Conservation (phyloP, 2,888 invertebrate genomes). For the Limnephilus auricula region DNA sequence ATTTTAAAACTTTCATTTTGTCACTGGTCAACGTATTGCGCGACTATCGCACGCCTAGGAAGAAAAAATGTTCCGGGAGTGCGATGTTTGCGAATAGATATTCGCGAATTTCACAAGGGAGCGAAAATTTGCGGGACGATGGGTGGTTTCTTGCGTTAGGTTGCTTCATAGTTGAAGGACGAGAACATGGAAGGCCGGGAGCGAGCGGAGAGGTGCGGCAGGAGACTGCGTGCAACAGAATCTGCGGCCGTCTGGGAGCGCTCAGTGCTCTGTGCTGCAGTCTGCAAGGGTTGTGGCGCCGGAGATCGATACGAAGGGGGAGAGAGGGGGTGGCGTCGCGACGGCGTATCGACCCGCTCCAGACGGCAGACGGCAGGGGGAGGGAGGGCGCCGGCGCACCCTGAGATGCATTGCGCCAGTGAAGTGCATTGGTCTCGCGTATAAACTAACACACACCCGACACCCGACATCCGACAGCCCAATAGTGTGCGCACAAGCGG, state of each 20-base stretch:
- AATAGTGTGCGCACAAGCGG: background rate
- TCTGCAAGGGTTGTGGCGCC: conserved; percentile 39
- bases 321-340: conserved; percentile 45
- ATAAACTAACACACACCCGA: conserved; percentile 17
- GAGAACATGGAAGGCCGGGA: conserved; percentile 22
- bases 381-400: conserved; percentile 46
- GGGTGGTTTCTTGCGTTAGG: background rate
- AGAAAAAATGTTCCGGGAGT: conserved; percentile 48
- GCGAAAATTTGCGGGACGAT: background rate
- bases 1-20: conserved; percentile 7
- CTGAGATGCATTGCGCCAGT: conserved; percentile 51
- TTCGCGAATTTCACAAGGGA: conserved; percentile 20
- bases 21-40: conserved; percentile 12
- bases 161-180: conserved; percentile 34
- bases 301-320: conserved; percentile 61
- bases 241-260: conserved; percentile 33
- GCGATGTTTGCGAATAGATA: conserved; percentile 1
- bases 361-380: conserved; percentile 24
- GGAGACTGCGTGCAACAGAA: conserved; percentile 16
- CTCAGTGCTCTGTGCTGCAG: conserved; percentile 35
- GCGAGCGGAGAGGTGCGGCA: conserved; percentile 29
- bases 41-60: conserved; percentile 59
- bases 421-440: conserved; percentile 52
- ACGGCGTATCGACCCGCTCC: conserved; percentile 27
- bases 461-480: background rate